A percentile compares a stretch with the other conserved stretches of the same genome.
These are phyloP conservation scores for Lissocephala sabroskyi DNA, from an alignment of 2,888 invertebrate genomes.

Conservation along the genomic window DNA sequence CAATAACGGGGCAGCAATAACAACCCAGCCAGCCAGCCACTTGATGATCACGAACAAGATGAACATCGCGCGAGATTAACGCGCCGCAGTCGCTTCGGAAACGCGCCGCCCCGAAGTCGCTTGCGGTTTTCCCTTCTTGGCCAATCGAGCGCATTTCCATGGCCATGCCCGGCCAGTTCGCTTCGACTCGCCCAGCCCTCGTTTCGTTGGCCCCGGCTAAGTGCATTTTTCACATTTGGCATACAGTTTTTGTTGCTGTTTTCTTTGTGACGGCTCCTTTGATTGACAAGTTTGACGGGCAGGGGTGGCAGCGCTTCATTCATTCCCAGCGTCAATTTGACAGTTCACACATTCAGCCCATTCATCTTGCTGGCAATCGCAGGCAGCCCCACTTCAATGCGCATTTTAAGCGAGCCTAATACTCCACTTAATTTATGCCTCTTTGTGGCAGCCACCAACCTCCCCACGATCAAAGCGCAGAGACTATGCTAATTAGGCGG, in stretches of 20 bases:
- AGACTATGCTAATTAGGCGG: too few relatives aligned
- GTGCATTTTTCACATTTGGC: slow-evolving; percentile 61
- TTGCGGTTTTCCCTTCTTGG: slow-evolving; percentile 21
- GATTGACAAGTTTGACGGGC: too few relatives aligned
- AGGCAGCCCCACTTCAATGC: slow-evolving; percentile 21
- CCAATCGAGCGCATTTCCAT: slow-evolving; percentile 40
- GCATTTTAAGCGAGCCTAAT: slow-evolving; percentile 39
- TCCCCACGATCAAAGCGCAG: too few relatives aligned
- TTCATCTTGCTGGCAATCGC: neutral
- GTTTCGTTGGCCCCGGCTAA: slow-evolving; percentile 21
- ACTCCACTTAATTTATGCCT: slow-evolving; percentile 43
- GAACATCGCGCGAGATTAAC: slow-evolving; percentile 58
- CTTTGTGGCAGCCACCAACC: slow-evolving; percentile 38
- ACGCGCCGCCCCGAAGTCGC: neutral
- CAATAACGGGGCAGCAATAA: slow-evolving; percentile 40
- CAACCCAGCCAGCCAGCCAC: slow-evolving; percentile 17
- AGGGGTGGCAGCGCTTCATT: too few relatives aligned
- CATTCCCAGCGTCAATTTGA: too few relatives aligned
- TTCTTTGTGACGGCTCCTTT: too few relatives aligned
- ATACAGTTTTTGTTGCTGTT: too few relatives aligned
- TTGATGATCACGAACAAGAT: slow-evolving; percentile 57
- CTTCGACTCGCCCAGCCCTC: neutral
- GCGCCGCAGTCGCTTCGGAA: slow-evolving; percentile 19
- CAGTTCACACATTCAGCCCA: too few relatives aligned
- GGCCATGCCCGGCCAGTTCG: slow-evolving; percentile 35